These are phyloP conservation scores for Nymphicus hollandicus DNA, from an alignment of 2,113 vertebrate species.

Conservation along the genomic window DNA sequence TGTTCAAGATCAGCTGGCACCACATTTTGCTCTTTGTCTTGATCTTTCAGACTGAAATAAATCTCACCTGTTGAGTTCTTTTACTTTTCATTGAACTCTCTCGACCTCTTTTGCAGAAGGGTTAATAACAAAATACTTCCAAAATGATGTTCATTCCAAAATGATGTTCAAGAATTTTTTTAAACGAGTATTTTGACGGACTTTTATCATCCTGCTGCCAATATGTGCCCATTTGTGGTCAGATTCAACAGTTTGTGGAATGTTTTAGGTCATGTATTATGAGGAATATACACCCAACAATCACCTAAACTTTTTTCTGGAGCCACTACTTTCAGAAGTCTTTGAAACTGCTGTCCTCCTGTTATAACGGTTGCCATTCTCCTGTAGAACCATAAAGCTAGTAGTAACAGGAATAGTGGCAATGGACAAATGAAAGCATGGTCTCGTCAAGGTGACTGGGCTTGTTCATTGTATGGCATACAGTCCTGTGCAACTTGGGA, in stretches of 20 bases:
- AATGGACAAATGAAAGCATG: neutral
- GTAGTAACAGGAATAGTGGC: neutral
- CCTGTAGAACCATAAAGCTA: neutral
- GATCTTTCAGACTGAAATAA: neutral
- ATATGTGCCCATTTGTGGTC: neutral
- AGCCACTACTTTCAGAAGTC: neutral
- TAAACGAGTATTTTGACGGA: neutral
- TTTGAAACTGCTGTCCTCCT: neutral
- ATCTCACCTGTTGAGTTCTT: neutral
- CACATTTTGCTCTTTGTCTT: neutral
- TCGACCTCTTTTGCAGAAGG: neutral
- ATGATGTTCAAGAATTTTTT: neutral
- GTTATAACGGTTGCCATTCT: neutral
- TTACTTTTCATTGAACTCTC: neutral
- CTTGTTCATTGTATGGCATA: accelerated
- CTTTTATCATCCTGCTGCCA: neutral
- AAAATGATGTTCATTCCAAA: neutral
- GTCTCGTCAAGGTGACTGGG: neutral
- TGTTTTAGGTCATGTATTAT: neutral
- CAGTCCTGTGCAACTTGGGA: neutral
- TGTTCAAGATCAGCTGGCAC: neutral
- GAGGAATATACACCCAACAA: neutral
- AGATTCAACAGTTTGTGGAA: neutral
- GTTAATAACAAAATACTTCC: neutral
- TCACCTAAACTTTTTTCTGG: neutral